Base-by-base conservation (phyloP, 2,797 vertebrate species). In the Neosalanx taihuensis region DNA sequence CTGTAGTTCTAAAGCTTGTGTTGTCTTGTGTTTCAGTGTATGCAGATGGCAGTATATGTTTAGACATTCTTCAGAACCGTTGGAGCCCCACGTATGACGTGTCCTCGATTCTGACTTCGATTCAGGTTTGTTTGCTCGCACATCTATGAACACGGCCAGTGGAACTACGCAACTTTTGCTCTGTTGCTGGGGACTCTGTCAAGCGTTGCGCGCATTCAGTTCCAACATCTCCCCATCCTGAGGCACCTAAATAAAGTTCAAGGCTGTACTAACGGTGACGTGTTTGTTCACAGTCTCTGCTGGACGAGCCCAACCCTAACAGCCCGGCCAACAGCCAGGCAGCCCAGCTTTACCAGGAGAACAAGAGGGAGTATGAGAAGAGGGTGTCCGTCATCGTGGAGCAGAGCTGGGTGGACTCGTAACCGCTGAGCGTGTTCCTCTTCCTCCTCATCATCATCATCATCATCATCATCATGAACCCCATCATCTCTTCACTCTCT, bases 31-130 rank as follows among this genome's bases (percentile, higher is more conserved):
- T 85, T 71, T 3, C 89, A 99, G 97, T 99, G 87, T 99, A 99
- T 76, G 97, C 97, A 69, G 97, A 99, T 90, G 97, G 97, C 75
- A 99, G 97, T 93, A 99, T 99, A 95, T 99, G 97, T 95, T 94
- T 99, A 97, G 97, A 99, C 92, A 99, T 99, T 79, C 96, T 99
- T 86, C 97, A 99, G 92, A 99, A 99, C 84, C 95, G 97, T 83
- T 99, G 97, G 97, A 99, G 97, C 89, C 97, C 97, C 73, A 99
- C 97, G 2, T 99, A 99, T 0, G 97, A 99, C 67, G 97, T 99
- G 67, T 99, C 97, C 64, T 99, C 97, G 89, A 99, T 99, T 92
- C 94, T 99, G 93, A 99, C 97, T 70, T 99, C 97, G 79, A 99
- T 99, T 93, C 97, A 99, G 96, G 97, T 99, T 77, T 84, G 86